Conservation (phyloP, 2,113 vertebrate species). For the Zosterops pallidus region DNA sequence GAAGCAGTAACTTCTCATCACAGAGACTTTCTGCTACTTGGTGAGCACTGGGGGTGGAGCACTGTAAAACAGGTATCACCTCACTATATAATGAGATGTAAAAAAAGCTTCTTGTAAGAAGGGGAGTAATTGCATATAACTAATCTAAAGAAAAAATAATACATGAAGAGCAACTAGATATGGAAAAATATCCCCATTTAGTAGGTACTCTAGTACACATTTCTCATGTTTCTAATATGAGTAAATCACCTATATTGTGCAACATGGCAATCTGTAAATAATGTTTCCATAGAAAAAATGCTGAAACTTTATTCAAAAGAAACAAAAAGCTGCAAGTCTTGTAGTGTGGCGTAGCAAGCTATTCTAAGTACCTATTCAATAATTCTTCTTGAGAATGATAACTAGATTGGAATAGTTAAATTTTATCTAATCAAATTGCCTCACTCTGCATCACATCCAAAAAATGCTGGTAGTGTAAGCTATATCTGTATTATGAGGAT, state of each 20-base stretch:
- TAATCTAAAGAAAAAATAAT: neutral
- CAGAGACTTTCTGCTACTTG: neutral
- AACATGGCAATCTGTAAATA: neutral
- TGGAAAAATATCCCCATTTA: neutral
- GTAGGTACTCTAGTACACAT: neutral
- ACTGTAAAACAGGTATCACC: neutral
- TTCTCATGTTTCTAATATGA: neutral
- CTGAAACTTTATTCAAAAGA: neutral
- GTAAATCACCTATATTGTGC: neutral
- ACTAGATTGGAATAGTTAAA: neutral
- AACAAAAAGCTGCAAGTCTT: neutral
- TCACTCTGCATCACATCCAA: neutral
- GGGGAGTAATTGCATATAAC: neutral
- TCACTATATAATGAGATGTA: neutral
- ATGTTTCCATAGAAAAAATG: neutral
- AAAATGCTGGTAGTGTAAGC: neutral
- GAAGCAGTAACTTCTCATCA: neutral
- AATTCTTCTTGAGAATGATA: neutral
- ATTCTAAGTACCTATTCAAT: neutral
- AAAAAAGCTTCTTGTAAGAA: neutral
- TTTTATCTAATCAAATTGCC: neutral
- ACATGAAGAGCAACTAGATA: neutral
- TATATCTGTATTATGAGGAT: neutral
- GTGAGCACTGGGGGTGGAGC: neutral
- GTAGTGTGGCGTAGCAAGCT: neutral